Conservation (phyloP, 2,888 invertebrate genomes). For the Xanthorhoe designata region DNA sequence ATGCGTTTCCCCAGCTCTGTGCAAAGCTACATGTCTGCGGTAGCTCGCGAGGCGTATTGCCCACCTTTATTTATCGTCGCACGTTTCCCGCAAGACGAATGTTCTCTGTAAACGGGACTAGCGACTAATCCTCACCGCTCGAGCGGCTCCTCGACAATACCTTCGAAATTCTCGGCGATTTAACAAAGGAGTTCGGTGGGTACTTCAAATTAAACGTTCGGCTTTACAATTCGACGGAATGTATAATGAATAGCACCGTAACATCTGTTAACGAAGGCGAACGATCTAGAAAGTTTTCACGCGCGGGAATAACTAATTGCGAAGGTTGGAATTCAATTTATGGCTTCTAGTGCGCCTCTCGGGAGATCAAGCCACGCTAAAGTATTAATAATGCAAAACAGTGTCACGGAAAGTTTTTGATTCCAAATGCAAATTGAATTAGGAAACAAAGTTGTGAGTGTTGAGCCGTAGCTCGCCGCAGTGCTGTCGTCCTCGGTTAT, state of each 20-base stretch:
- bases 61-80: conserved; percentile 71
- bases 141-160: conserved; percentile 71
- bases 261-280: conserved; percentile 86
- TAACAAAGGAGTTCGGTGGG: conserved; percentile 81
- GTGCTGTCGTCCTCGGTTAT: conserved; percentile 68
- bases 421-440: conserved; percentile 84
- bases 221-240: conserved; percentile 85
- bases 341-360: conserved; percentile 83
- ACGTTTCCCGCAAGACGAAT: conserved; percentile 67
- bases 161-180: conserved; percentile 59
- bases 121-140: conserved; percentile 69
- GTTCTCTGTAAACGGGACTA: conserved; percentile 66
- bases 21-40: conserved; percentile 32
- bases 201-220: conserved; percentile 85
- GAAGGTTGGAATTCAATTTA: conserved; percentile 86
- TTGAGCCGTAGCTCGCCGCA: conserved; percentile 69
- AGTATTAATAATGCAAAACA: conserved; percentile 86
- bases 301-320: conserved; percentile 86
- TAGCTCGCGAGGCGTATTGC: conserved; percentile 58
- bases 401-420: conserved; percentile 85
- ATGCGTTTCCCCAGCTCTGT: conserved; percentile 51
- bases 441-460: conserved; percentile 81
- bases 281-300: conserved; percentile 86
- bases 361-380: conserved; percentile 81
- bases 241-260: conserved; percentile 86